A percentile compares a stretch with the other conserved stretches of the same genome.
Conservation (phyloP, 1,140 invertebrate genomes). For the Drosophila malerkotliana region DNA sequence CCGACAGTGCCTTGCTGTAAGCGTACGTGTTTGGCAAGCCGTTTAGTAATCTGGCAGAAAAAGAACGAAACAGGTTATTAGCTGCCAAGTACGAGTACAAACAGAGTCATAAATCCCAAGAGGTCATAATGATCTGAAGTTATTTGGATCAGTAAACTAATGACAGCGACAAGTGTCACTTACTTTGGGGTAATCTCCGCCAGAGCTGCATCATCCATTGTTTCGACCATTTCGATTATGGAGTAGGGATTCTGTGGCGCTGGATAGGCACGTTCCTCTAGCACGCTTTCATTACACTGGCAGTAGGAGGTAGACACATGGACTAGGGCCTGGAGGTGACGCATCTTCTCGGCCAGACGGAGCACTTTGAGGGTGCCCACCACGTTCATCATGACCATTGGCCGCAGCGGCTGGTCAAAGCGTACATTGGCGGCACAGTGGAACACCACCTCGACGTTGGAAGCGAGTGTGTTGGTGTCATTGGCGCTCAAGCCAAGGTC, state of each 20-base stretch:
- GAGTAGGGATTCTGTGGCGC: conserved; percentile 89
- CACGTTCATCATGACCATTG: conserved; percentile 89
- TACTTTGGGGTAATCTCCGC: conserved; percentile 90
- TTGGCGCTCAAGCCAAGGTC: conserved; percentile 89
- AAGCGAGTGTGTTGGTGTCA: conserved; percentile 86
- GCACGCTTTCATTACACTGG: conserved; percentile 88
- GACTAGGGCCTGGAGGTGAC: conserved; percentile 88
- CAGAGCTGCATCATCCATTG: conserved; percentile 90
- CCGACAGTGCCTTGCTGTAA: conserved; percentile 90
- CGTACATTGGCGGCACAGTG: conserved; percentile 96
- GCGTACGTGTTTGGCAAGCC: conserved; percentile 92
- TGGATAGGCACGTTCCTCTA: conserved; percentile 89
- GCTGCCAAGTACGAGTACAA: background rate
- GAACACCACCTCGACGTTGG: conserved; percentile 91
- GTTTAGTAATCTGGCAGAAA: conserved; percentile 87
- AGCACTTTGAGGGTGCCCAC: conserved; percentile 88
- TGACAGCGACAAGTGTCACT: conserved; percentile 41
- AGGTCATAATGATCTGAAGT: background rate
- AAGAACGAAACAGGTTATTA: conserved; percentile 49
- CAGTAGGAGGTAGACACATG: conserved; percentile 94
- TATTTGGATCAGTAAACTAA: no score
- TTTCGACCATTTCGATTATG: conserved; percentile 90
- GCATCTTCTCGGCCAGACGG: conserved; percentile 88
- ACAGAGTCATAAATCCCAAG: background rate
- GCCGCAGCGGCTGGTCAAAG: conserved; percentile 93